A percentile compares a stretch with the other conserved stretches of the same genome.
Evolutionary conservation across 2,113 vertebrate species (phyloP).

Genomic region (Catharus fuscescens): DNA sequence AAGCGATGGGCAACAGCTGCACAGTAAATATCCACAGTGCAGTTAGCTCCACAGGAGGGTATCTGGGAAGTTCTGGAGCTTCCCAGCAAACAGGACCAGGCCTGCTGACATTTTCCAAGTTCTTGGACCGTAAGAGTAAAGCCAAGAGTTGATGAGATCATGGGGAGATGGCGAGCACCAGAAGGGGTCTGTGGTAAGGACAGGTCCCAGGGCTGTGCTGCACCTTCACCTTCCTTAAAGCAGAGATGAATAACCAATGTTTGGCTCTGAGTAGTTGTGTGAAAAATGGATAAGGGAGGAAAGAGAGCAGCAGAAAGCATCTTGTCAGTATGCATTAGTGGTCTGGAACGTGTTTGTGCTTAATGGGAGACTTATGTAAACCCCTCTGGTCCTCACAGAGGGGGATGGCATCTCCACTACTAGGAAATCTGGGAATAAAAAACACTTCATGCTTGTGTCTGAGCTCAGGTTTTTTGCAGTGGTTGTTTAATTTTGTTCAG

Average conservation of each 20-base stretch:
- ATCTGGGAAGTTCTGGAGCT: background rate
- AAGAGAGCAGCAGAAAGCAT: background rate
- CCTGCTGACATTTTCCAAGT: background rate
- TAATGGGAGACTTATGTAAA: background rate
- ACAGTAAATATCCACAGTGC: background rate
- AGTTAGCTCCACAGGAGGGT: background rate
- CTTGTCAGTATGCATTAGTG: background rate
- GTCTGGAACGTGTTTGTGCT: background rate
- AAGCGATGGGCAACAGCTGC: background rate
- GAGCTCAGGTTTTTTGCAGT: background rate
- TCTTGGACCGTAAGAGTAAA: background rate
- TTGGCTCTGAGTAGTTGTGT: background rate
- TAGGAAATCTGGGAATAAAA: background rate
- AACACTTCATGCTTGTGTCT: background rate
- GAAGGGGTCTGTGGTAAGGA: background rate
- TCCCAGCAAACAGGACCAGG: background rate
- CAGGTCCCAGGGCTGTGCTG: background rate
- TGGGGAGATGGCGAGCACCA: background rate
- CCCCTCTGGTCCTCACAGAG: background rate
- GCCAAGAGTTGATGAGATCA: accelerated
- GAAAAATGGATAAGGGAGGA: background rate
- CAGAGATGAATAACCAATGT: background rate
- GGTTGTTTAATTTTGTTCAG: conserved; percentile 2
- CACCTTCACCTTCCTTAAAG: background rate
- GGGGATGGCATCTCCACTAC: background rate